Percentiles rank a stretch among this genome's conserved stretches.
Evolutionary conservation across 2,888 invertebrate genomes (phyloP).

Genomic region (Calameuta pallipes): DNA sequence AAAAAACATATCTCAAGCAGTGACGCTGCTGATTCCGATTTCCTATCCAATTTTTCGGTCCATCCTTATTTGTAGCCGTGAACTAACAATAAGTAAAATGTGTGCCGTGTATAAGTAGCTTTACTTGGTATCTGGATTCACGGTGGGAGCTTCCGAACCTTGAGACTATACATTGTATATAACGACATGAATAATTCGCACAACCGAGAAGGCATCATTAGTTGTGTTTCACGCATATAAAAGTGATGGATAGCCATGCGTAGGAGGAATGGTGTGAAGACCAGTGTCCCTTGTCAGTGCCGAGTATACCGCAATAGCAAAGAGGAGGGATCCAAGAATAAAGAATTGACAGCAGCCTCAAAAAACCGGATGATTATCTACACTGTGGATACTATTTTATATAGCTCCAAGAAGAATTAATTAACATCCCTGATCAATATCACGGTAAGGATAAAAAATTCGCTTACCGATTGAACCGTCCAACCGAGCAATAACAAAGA

Average conservation of each 20-base stretch:
- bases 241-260: slow-evolving; percentile 19
- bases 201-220: slow-evolving; percentile 12
- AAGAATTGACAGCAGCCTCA: slow-evolving; percentile 23
- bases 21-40: not conserved
- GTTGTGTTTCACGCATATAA: slow-evolving; percentile 20
- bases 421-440: slow-evolving; percentile 39
- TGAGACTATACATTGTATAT: not conserved
- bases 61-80: not conserved
- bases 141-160: not conserved
- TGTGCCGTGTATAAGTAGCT: not conserved
- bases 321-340: slow-evolving; percentile 32
- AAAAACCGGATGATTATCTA: slow-evolving; percentile 47
- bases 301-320: slow-evolving; percentile 11
- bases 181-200: not conserved
- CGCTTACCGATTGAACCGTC: not conserved
- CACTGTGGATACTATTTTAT: slow-evolving; percentile 37
- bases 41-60: not conserved
- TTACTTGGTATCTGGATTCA: not conserved
- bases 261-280: slow-evolving; percentile 22
- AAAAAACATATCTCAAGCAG: not conserved
- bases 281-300: slow-evolving; percentile 22
- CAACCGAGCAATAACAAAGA: not conserved
- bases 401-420: slow-evolving; percentile 42
- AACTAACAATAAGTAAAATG: not conserved
- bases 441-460: slow-evolving; percentile 11